These are phyloP conservation scores for Leguminivora glycinivorella DNA, from an alignment of 1,140 invertebrate genomes.

Conservation along the genomic window DNA sequence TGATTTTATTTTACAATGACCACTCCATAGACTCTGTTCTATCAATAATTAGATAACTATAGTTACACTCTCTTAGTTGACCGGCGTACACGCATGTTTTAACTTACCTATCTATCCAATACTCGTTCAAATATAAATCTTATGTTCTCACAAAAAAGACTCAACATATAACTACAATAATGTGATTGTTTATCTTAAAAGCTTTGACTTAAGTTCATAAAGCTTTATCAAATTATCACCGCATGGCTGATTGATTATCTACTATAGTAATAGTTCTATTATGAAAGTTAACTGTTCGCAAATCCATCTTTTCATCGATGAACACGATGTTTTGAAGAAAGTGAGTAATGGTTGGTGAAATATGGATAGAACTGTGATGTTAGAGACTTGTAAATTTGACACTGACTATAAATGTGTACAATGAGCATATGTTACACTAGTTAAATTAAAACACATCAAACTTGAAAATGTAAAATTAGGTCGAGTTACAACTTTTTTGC, in stretches of 20 bases:
- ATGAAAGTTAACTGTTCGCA: not conserved
- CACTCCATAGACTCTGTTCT: not conserved
- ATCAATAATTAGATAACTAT: not conserved
- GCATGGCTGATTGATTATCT: conserved; percentile 5
- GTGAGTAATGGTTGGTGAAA: not conserved
- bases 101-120: not conserved
- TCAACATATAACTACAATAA: not conserved
- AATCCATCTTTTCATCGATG: not conserved
- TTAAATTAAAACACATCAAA: too few relatives aligned
- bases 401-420: too few relatives aligned
- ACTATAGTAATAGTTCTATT: conserved; percentile 1
- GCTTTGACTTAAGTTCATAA: not conserved
- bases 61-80: not conserved
- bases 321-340: not conserved
- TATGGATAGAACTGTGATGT: too few relatives aligned
- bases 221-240: conserved; percentile 1
- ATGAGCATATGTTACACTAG: too few relatives aligned
- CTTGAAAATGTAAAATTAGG: too few relatives aligned
- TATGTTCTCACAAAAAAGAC: not conserved
- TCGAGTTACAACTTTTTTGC: too few relatives aligned
- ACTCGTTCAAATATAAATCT: not conserved
- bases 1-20: not conserved
- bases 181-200: not conserved
- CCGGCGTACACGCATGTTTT: not conserved
- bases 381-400: too few relatives aligned